Evolutionary conservation across 2,797 vertebrate genomes (phyloP).

Genomic region (Choloepus didactylus): DNA sequence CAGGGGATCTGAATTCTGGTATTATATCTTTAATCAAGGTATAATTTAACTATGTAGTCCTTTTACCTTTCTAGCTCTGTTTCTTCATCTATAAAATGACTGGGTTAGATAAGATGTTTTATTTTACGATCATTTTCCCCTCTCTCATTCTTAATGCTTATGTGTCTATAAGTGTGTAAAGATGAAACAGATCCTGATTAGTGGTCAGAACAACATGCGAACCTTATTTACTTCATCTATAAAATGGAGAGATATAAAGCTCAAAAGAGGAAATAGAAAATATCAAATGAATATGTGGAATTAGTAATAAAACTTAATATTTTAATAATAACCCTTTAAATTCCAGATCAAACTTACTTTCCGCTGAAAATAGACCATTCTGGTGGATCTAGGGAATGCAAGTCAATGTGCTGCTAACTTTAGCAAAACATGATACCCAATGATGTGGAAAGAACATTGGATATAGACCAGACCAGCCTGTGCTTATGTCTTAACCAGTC

Average conservation of each 20-base stretch:
- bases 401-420: background rate
- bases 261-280: conserved; percentile 46
- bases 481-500: background rate
- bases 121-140: background rate
- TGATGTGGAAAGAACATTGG: background rate
- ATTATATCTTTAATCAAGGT: background rate
- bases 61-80: background rate
- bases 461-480: background rate
- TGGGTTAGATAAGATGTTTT: background rate
- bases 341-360: background rate
- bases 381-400: background rate
- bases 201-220: background rate
- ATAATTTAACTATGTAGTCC: background rate
- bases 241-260: background rate
- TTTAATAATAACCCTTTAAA: conserved; percentile 41
- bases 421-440: background rate
- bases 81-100: conserved; percentile 3
- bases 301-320: background rate
- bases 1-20: background rate
- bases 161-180: background rate
- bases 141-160: background rate
- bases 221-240: background rate
- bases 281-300: background rate
- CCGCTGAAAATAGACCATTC: background rate
- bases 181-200: conserved; percentile 27